Evolutionary conservation across 2,797 vertebrate species (phyloP).

Genomic region (Lepidocolaptes lacrymiger): DNA sequence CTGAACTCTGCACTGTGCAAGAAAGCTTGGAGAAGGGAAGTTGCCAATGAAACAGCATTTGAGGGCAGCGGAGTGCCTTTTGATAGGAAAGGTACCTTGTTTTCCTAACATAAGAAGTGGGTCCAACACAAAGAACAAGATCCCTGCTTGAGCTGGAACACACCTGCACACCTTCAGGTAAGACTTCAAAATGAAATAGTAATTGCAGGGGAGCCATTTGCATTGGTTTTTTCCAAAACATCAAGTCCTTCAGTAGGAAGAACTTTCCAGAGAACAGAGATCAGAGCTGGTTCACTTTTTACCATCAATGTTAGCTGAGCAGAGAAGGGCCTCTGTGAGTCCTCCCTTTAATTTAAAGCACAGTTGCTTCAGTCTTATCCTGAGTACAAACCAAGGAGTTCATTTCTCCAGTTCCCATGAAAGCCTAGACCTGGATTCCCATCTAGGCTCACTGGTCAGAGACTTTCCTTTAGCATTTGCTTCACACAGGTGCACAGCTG

Average conservation of each 20-base stretch:
- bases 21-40: neutral
- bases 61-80: neutral
- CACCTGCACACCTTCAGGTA: neutral
- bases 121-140: neutral
- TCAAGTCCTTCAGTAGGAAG: neutral
- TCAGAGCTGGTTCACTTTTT: neutral
- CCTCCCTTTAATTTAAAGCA: neutral
- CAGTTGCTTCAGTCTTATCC: neutral
- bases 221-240: neutral
- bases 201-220: neutral
- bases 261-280: neutral
- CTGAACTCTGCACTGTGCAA: neutral
- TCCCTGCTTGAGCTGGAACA: neutral
- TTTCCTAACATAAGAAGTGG: neutral
- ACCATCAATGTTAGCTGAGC: neutral
- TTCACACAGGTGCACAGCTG: neutral
- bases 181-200: neutral
- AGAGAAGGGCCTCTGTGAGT: neutral
- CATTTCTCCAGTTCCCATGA: accelerated
- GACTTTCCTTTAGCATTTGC: neutral
- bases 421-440: neutral
- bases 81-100: neutral
- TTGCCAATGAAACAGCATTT: neutral
- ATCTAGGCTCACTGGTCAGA: neutral
- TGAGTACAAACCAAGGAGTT: neutral